Conservation (phyloP, 2,888 invertebrate species). For the Sphaeridia pumilis region DNA sequence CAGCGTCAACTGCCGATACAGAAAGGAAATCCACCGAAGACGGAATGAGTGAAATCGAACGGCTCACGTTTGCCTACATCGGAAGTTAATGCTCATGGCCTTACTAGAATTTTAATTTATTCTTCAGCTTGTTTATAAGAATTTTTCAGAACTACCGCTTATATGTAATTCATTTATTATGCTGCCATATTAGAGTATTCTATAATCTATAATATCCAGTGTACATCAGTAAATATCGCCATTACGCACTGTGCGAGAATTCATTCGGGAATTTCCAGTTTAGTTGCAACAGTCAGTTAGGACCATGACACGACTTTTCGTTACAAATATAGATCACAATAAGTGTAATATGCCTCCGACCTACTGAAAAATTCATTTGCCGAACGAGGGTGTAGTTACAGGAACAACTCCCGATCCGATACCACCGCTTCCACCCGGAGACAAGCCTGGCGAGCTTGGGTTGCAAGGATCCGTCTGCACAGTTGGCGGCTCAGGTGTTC, state of each 20-base stretch:
- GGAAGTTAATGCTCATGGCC: neutral
- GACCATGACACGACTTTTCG: no score
- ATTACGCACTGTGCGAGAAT: no score
- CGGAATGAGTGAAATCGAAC: neutral
- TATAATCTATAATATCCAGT: no score
- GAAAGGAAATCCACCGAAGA: no score
- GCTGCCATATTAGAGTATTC: neutral
- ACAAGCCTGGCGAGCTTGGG: neutral
- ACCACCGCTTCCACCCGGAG: no score
- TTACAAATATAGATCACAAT: no score
- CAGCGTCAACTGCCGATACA: no score
- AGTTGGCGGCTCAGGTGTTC: neutral
- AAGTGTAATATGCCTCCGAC: no score
- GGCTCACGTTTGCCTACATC: neutral
- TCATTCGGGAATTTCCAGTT: no score
- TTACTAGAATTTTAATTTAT: neutral
- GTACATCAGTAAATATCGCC: no score
- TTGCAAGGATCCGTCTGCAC: conserved; percentile 9
- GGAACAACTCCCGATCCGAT: no score
- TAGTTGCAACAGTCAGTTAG: neutral
- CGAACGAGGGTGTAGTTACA: no score
- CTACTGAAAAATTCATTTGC: neutral
- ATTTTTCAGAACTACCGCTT: neutral
- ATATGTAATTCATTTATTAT: neutral
- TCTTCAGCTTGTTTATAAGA: neutral